Evolutionary conservation across 2,113 vertebrate genomes (phyloP).

Genomic region (Callionymus lyra): DNA sequence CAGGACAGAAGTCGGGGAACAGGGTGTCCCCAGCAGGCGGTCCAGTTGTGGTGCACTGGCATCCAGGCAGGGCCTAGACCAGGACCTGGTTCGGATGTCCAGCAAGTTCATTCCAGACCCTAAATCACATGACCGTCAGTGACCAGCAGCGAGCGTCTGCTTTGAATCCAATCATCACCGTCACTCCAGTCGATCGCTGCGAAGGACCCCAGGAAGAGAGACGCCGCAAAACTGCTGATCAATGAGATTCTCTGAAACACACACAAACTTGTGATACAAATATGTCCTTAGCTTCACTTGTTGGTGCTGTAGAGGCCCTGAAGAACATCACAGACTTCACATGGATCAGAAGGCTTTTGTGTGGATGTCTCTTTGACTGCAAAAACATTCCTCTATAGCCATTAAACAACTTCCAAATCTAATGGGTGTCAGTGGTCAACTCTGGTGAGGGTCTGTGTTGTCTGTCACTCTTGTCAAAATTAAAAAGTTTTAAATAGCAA

Average conservation of each 20-base stretch:
- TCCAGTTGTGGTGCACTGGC: constrained; percentile 74
- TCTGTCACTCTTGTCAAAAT: no score
- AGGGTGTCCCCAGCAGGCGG: constrained; percentile 64
- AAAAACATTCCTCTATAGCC: no score
- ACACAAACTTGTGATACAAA: not conserved
- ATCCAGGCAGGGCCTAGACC: constrained; percentile 74
- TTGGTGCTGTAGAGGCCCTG: no score
- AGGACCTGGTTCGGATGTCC: constrained; percentile 74
- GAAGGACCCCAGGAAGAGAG: constrained; percentile 83
- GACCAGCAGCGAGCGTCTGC: not conserved
- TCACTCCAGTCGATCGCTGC: constrained; percentile 87
- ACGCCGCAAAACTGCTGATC: constrained; percentile 91
- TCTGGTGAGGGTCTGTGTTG: no score
- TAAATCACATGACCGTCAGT: constrained; percentile 32
- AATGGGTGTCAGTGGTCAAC: no score
- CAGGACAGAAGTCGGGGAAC: constrained; percentile 72
- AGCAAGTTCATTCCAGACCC: constrained; percentile 96
- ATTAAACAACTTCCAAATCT: no score
- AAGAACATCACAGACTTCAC: no score
- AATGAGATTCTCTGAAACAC: constrained; percentile 84
- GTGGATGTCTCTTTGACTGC: no score
- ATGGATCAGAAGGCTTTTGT: no score
- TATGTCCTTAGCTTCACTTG: constrained; percentile 36
- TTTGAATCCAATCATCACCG: constrained; percentile 53
- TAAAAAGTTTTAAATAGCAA: no score